Percentiles rank a stretch among this genome's conserved stretches.
phyloP scores from a whole-genome alignment of 1,140 invertebrate genomes.

The Habropoda laboriosa region DNA sequence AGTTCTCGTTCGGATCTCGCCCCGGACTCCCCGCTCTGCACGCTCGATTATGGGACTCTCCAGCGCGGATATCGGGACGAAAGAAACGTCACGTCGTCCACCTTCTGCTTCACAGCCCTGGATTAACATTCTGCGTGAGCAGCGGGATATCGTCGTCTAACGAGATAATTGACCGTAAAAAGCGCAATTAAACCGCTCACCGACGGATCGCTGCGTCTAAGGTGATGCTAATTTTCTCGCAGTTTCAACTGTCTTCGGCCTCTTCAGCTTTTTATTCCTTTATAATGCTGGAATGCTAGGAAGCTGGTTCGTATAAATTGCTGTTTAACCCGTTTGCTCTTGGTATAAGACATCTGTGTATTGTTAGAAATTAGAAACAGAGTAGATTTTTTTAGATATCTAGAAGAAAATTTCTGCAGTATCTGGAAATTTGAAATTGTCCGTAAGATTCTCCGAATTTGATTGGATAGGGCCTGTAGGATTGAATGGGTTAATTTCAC shows the following conservation, averaged over 20 bases:
- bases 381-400: no score
- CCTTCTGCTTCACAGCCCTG: background rate
- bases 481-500: no score
- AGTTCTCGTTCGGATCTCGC: constrained; percentile 65
- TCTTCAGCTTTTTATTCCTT: background rate
- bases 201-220: no score
- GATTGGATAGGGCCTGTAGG: no score
- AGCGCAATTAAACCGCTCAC: constrained; percentile 36
- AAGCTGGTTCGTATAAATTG: no score
- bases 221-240: constrained; percentile 34
- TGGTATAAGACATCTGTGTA: no score
- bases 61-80: constrained; percentile 15
- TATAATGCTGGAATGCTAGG: no score
- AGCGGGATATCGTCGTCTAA: constrained; percentile 44
- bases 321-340: no score
- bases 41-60: constrained; percentile 40
- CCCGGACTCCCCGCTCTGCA: constrained; percentile 3
- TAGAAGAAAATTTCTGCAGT: no score
- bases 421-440: no score
- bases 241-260: background rate
- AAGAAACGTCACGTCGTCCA: constrained; percentile 33
- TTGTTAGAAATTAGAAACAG: no score
- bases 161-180: constrained; percentile 54
- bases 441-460: no score
- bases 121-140: constrained; percentile 49